Evolutionary conservation across 1,140 invertebrate species (phyloP).

Genomic region (Drosophila tsacasi): DNA sequence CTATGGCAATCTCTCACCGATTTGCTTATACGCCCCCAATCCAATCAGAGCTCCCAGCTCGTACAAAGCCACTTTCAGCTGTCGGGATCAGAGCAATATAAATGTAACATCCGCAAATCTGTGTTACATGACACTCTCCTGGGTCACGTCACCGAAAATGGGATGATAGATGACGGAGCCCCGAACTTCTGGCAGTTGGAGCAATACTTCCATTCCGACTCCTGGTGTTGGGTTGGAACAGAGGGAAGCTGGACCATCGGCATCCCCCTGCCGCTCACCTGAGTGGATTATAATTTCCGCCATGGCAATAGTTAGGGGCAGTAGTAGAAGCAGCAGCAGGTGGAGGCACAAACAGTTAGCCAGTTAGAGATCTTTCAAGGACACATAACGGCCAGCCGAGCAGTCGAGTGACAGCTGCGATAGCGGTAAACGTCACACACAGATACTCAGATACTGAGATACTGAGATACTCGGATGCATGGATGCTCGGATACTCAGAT

Average conservation of each 20-base stretch:
- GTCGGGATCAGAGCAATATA: constrained; percentile 52
- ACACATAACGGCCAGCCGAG: constrained; percentile 66
- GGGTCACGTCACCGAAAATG: constrained; percentile 30
- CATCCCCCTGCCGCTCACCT: constrained; percentile 5
- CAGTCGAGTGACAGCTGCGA: constrained; percentile 58
- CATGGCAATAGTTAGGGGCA: constrained; percentile 21
- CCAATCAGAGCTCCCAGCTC: constrained; percentile 30
- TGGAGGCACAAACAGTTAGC: constrained; percentile 67
- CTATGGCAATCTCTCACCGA: constrained; percentile 12
- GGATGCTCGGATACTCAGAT: constrained; percentile 28
- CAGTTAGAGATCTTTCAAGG: constrained; percentile 70
- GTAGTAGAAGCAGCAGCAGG: constrained; percentile 14
- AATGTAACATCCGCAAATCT: constrained; percentile 55
- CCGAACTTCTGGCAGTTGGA: constrained; percentile 28
- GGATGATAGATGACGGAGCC: constrained; percentile 36
- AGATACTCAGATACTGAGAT: constrained; percentile 29
- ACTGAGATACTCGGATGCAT: constrained; percentile 35
- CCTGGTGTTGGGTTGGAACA: not conserved
- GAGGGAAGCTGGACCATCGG: not conserved
- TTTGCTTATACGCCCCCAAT: constrained; percentile 36
- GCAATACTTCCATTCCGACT: constrained; percentile 23
- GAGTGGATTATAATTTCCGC: constrained; percentile 46
- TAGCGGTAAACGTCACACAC: constrained; percentile 71
- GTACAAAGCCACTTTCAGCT: constrained; percentile 48
- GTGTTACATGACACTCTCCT: constrained; percentile 49